Percentiles rank a stretch among this genome's conserved stretches.
Evolutionary conservation across 2,888 invertebrate species (phyloP).

Genomic region (Limnephilus auricula): DNA sequence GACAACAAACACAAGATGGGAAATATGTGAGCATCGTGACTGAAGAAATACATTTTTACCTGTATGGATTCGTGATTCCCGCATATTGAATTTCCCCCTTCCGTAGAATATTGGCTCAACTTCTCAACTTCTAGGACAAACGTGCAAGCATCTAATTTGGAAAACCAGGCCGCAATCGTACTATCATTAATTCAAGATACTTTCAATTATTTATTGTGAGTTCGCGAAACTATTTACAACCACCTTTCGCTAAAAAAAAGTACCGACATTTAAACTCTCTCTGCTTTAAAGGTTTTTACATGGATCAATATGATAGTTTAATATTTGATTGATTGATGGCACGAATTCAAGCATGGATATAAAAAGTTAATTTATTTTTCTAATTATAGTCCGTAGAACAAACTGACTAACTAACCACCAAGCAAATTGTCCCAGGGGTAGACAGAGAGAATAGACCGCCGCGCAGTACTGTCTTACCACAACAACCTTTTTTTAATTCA

Average conservation of each 20-base stretch:
- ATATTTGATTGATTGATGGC: neutral
- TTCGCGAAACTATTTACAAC: neutral
- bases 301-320: neutral
- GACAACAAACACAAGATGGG: neutral
- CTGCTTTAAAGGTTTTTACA: neutral
- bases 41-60: neutral
- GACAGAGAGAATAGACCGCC: no score
- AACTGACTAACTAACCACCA: neutral
- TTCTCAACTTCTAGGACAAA: neutral
- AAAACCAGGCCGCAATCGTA: neutral
- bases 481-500: no score
- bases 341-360: neutral
- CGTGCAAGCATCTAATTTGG: neutral
- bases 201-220: neutral
- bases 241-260: neutral
- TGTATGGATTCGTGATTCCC: neutral
- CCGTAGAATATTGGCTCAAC: neutral
- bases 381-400: no score
- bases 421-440: no score
- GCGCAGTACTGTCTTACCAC: no score
- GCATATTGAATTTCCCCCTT: neutral
- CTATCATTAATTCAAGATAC: neutral
- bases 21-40: neutral
- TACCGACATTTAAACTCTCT: neutral
- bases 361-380: neutral